Percentiles rank a stretch among this genome's conserved stretches.
Evolutionary conservation across 2,888 invertebrate species (phyloP).

Genomic region (Nymphalis c-album): DNA sequence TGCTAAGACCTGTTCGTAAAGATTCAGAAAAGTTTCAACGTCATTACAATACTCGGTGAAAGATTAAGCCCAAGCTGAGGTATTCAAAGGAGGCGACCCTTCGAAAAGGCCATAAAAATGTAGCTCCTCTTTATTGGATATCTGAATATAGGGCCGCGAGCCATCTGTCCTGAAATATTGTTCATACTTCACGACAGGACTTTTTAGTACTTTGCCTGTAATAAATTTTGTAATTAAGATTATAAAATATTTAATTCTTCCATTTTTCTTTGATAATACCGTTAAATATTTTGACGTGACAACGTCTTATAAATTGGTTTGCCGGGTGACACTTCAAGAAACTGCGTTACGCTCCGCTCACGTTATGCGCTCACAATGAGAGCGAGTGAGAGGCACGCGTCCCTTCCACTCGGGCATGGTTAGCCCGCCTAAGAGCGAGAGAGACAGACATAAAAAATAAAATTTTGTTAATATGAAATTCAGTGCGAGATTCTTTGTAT

Average conservation of each 20-base stretch:
- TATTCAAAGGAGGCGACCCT: conserved; percentile 65
- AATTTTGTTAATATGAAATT: too few relatives aligned
- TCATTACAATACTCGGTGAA: conserved; percentile 65
- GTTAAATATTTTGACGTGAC: too few relatives aligned
- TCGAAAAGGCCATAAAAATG: conserved; percentile 67
- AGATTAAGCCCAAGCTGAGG: conserved; percentile 68
- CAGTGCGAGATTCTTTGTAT: too few relatives aligned
- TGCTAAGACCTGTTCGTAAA: conserved; percentile 43
- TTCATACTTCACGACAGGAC: conserved; percentile 38
- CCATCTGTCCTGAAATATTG: conserved; percentile 50
- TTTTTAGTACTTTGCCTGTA: conserved; percentile 32
- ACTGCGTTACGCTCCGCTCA: too few relatives aligned
- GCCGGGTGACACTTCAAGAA: too few relatives aligned
- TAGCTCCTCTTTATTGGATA: conserved; percentile 65
- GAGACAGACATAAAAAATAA: too few relatives aligned
- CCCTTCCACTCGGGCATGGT: too few relatives aligned
- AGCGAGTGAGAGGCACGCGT: too few relatives aligned
- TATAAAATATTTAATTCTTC: conserved; percentile 22
- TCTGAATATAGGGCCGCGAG: conserved; percentile 54
- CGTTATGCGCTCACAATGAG: too few relatives aligned
- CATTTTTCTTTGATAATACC: conserved; percentile 6
- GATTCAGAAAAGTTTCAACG: conserved; percentile 58
- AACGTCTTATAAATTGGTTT: too few relatives aligned
- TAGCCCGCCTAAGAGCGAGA: too few relatives aligned
- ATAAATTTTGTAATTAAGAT: conserved; percentile 33